Evolutionary conservation across 1,140 invertebrate genomes (phyloP).

Genomic region (Leguminivora glycinivorella): DNA sequence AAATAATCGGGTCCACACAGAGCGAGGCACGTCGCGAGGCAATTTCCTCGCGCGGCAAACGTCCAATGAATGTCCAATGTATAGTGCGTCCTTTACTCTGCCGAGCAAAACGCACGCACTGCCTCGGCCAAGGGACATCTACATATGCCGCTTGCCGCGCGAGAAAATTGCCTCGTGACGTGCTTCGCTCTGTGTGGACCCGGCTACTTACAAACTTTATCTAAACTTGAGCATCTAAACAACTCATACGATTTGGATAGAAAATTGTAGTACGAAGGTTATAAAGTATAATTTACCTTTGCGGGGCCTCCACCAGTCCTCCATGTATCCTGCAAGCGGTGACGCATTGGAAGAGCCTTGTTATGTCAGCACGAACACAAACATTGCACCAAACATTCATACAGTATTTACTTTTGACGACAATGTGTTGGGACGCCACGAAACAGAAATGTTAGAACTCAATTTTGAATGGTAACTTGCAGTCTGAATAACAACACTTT

Average conservation of each 20-base stretch:
- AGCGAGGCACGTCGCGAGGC: no score
- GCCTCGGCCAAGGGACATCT: no score
- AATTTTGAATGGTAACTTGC: slow-evolving; percentile 16
- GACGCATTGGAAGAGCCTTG: slow-evolving; percentile 94
- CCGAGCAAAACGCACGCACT: no score
- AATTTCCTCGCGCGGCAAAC: no score
- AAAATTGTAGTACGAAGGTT: slow-evolving; percentile 47
- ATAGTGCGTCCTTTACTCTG: no score
- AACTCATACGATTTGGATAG: slow-evolving; percentile 10
- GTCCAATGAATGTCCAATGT: no score
- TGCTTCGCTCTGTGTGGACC: no score
- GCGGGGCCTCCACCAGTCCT: slow-evolving; percentile 96
- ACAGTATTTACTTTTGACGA: slow-evolving; percentile 75
- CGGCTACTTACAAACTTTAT: background rate
- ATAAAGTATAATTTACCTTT: slow-evolving; percentile 87
- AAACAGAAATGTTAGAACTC: background rate
- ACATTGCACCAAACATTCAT: slow-evolving; percentile 75
- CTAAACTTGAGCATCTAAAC: slow-evolving; percentile 21
- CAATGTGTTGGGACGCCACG: background rate
- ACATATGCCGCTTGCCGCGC: no score
- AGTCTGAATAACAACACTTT: background rate
- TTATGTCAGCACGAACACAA: slow-evolving; percentile 81
- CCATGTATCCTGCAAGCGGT: slow-evolving; percentile 96
- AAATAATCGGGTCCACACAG: no score
- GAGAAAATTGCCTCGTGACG: no score